Conservation (phyloP, 64 coral and sea anemone genomes). For the Trachythela sp. region DNA sequence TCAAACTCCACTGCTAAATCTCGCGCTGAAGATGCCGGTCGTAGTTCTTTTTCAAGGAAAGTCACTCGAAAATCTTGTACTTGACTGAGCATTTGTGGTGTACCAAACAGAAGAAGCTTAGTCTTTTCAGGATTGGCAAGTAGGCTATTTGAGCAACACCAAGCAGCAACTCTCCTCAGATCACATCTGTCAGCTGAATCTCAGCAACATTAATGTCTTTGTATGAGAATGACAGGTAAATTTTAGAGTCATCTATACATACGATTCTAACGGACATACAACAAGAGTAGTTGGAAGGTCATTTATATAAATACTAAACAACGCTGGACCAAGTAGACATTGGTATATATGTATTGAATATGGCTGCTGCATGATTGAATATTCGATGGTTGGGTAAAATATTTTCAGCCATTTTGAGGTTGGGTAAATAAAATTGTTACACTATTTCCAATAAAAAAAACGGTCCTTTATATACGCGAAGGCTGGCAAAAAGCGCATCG, state of each 20-base stretch:
- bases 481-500: no score
- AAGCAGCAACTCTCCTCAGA: constrained; percentile 29
- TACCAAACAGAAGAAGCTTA: constrained; percentile 49
- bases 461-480: no score
- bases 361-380: no score
- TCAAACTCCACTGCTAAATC: constrained; percentile 30
- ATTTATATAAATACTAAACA: constrained; percentile 50
- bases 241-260: constrained; percentile 30
- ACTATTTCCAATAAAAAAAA: no score
- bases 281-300: neutral
- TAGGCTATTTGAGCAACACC: constrained; percentile 50
- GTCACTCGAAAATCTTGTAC: constrained; percentile 23
- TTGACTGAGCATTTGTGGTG: constrained; percentile 31
- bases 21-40: neutral
- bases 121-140: constrained; percentile 62
- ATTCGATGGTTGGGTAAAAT: no score
- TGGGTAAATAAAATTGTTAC: no score
- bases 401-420: no score
- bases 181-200: neutral
- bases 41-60: neutral
- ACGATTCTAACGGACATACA: constrained; percentile 14
- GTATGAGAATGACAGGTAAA: neutral
- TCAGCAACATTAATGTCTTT: neutral
- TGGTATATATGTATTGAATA: no score
- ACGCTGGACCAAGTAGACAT: constrained; percentile 21